Conservation (phyloP, 2,888 invertebrate species). For the Chrysodeixis includens region DNA sequence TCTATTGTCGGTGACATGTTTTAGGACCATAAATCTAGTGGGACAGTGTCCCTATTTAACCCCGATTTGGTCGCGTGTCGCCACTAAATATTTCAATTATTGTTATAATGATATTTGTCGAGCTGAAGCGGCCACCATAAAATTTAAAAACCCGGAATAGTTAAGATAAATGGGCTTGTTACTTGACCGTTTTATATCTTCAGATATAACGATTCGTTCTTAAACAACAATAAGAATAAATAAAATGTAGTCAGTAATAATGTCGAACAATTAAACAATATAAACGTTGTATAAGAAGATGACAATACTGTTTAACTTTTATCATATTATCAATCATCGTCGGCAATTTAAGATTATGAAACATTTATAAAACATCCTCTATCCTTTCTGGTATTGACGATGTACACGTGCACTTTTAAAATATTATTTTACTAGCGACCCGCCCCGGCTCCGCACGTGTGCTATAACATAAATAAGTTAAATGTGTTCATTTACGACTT, state of each 20-base stretch:
- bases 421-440: no score
- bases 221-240: slow-evolving; percentile 15
- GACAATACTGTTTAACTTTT: no score
- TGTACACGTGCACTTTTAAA: no score
- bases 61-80: slow-evolving; percentile 73
- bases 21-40: slow-evolving; percentile 64
- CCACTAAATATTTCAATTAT: slow-evolving; percentile 83
- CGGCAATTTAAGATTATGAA: not conserved
- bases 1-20: slow-evolving; percentile 55
- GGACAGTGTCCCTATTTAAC: slow-evolving; percentile 67
- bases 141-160: slow-evolving; percentile 65
- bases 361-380: no score
- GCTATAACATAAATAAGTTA: no score
- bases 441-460: no score
- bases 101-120: slow-evolving; percentile 75
- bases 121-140: slow-evolving; percentile 65
- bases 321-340: no score
- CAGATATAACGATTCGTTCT: slow-evolving; percentile 26
- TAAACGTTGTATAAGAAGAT: no score
- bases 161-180: slow-evolving; percentile 54
- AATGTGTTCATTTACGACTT: no score
- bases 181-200: slow-evolving; percentile 49
- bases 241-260: slow-evolving; percentile 18
- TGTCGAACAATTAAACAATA: not conserved
- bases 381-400: no score